phyloP scores from a whole-genome alignment of 2,113 vertebrate genomes.

The Tautogolabrus adspersus region DNA sequence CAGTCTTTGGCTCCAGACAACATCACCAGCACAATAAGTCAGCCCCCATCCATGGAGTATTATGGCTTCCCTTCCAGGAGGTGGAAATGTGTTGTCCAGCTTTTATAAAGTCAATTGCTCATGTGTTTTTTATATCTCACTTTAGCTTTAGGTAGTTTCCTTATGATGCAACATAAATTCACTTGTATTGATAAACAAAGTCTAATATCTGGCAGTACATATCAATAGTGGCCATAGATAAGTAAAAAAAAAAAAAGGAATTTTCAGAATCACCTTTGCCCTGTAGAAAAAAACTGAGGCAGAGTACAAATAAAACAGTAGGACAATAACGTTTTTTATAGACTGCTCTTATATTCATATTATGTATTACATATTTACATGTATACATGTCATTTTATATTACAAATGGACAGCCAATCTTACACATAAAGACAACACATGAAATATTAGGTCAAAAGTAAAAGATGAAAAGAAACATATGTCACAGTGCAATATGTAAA shows the following conservation, averaged over 20 bases:
- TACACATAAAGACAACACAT: constrained; percentile 20
- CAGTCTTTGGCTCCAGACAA: too few relatives aligned
- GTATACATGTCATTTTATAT: constrained; percentile 18
- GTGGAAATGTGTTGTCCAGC: too few relatives aligned
- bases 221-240: too few relatives aligned
- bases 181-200: too few relatives aligned
- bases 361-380: constrained; percentile 8
- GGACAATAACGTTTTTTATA: not conserved
- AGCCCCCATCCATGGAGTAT: too few relatives aligned
- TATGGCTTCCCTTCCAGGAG: too few relatives aligned
- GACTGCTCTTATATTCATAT: not conserved
- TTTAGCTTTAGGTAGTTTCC: too few relatives aligned
- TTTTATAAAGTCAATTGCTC: too few relatives aligned
- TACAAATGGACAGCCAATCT: constrained; percentile 42
- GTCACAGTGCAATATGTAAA: constrained; percentile 27
- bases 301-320: not conserved
- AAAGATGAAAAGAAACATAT: constrained; percentile 7
- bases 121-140: too few relatives aligned
- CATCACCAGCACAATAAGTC: too few relatives aligned
- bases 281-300: not conserved
- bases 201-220: too few relatives aligned
- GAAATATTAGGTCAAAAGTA: constrained; percentile 1
- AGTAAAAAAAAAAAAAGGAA: not conserved
- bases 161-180: too few relatives aligned
- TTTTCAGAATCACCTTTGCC: constrained; percentile 11